phyloP scores from a whole-genome alignment of 2,888 invertebrate genomes.

The Eupithecia insigniata region DNA sequence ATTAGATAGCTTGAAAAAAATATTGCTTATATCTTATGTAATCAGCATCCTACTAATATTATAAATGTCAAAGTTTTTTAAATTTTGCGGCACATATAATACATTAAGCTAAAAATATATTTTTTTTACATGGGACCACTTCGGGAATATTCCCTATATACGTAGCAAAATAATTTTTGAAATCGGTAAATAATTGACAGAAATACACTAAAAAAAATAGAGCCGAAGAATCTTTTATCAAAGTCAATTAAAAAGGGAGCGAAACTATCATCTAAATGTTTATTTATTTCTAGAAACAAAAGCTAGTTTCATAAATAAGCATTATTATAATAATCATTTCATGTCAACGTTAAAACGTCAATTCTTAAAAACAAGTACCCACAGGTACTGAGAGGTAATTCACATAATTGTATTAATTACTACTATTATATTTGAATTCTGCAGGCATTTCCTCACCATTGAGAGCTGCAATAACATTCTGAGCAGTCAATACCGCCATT shows the following conservation, averaged over 20 bases:
- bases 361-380: background rate
- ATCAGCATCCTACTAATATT: no score
- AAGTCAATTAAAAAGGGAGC: background rate
- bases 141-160: no score
- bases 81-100: no score
- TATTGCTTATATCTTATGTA: background rate
- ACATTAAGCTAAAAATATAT: no score
- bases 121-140: no score
- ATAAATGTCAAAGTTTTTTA: no score
- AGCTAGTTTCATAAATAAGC: background rate
- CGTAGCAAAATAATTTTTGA: no score
- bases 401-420: background rate
- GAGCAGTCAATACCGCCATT: constrained; percentile 93
- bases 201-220: no score
- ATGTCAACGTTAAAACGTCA: background rate
- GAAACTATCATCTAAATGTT: background rate
- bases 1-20: background rate
- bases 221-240: no score
- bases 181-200: no score
- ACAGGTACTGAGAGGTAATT: background rate
- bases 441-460: constrained; percentile 88
- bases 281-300: background rate
- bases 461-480: constrained; percentile 92
- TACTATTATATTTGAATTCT: constrained; percentile 56
- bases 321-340: background rate